Conservation (phyloP, 92 coral and sea anemone genomes). For the Parazoanthus atlanticus region DNA sequence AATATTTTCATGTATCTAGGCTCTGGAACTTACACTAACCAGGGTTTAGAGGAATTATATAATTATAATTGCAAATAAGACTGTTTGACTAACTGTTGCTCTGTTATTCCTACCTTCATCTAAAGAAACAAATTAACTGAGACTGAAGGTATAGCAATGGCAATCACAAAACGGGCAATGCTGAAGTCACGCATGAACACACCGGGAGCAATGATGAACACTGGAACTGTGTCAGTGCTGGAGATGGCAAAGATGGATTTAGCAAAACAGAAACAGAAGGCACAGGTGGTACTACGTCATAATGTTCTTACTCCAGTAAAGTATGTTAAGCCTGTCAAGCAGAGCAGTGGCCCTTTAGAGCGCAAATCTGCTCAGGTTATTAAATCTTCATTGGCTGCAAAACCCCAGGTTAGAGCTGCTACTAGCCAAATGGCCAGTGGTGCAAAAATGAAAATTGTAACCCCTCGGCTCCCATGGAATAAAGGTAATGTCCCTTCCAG, state of each 20-base stretch:
- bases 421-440: conserved; percentile 58
- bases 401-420: conserved; percentile 62
- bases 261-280: conserved; percentile 91
- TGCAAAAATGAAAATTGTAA: conserved; percentile 78
- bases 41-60: not conserved
- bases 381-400: conserved; percentile 13
- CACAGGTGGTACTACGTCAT: conserved; percentile 95
- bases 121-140: conserved; percentile 88
- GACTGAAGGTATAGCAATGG: conserved; percentile 95
- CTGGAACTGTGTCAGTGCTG: conserved; percentile 60
- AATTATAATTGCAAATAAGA: not conserved
- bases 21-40: not conserved
- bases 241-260: conserved; percentile 94
- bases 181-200: conserved; percentile 78
- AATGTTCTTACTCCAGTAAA: conserved; percentile 71
- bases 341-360: conserved; percentile 61
- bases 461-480: conserved; percentile 92
- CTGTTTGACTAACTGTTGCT: not conserved
- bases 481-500: conserved; percentile 65
- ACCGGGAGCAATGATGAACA: conserved; percentile 53
- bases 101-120: not conserved
- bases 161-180: conserved; percentile 89
- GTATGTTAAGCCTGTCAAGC: conserved; percentile 88
- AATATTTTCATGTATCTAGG: not conserved
- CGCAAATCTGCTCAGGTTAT: conserved; percentile 7